Percentiles rank a stretch among this genome's conserved stretches.
Conservation (phyloP, 1,140 invertebrate species). For the Daktulosphaira vitifoliae region DNA sequence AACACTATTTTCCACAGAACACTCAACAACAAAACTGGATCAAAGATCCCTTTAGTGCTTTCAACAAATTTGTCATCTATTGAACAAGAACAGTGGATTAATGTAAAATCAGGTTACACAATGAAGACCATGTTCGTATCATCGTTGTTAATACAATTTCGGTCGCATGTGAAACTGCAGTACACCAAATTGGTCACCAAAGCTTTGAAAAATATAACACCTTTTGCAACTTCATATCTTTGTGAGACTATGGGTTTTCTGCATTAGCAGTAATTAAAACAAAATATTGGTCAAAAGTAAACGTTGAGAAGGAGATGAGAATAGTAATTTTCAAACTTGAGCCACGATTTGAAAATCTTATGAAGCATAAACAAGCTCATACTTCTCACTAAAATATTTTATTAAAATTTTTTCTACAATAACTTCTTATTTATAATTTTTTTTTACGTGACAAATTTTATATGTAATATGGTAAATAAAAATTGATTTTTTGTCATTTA, state of each 20-base stretch:
- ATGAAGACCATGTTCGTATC: neutral
- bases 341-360: conserved; percentile 9
- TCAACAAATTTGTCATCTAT: too few relatives aligned
- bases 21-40: too few relatives aligned
- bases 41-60: too few relatives aligned
- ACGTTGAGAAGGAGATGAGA: conserved; percentile 33
- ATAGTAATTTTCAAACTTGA: conserved; percentile 3
- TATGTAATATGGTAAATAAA: neutral
- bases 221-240: conserved; percentile 40
- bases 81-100: too few relatives aligned
- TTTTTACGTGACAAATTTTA: neutral
- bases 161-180: neutral
- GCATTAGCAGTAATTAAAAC: conserved; percentile 39
- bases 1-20: too few relatives aligned
- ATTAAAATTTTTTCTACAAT: neutral
- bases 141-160: neutral
- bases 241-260: conserved; percentile 41
- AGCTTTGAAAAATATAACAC: conserved; percentile 28
- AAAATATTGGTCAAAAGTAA: conserved; percentile 39
- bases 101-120: conserved; percentile 5
- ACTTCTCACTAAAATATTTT: neutral
- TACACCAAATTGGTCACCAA: neutral
- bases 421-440: neutral
- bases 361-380: conserved; percentile 2
- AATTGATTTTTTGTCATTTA: neutral